Evolutionary conservation across 37 sponge, comb jelly and placozoan genomes (phyloP).

Genomic region (Geodia barretti): DNA sequence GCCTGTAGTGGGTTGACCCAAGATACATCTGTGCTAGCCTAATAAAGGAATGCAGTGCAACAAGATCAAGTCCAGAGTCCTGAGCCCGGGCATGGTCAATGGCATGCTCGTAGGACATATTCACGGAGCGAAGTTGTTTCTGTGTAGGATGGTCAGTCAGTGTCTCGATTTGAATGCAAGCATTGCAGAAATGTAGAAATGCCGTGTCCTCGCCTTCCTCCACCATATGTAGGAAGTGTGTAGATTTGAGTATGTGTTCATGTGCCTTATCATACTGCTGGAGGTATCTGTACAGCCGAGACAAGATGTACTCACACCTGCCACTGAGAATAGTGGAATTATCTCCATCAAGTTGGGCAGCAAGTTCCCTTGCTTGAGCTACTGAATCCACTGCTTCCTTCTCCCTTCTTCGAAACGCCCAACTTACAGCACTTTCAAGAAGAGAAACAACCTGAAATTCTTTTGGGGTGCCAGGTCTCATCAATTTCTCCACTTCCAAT

Average conservation of each 20-base stretch:
- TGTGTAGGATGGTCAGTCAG: neutral
- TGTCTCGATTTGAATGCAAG: constrained; percentile 9
- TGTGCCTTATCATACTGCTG: neutral
- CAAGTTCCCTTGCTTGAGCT: neutral
- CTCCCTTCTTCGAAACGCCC: neutral
- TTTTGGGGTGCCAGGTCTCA: neutral
- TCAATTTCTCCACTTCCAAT: neutral
- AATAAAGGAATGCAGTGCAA: constrained; percentile 1
- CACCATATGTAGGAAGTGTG: neutral
- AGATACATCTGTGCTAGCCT: constrained; percentile 18
- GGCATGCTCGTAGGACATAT: neutral
- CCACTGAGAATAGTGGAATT: constrained; percentile 4
- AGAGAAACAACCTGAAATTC: neutral
- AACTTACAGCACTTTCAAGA: neutral
- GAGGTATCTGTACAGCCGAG: neutral
- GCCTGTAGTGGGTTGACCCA: constrained; percentile 1
- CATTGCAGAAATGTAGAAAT: constrained; percentile 1
- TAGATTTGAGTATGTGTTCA: constrained; percentile 1
- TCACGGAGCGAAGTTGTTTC: neutral
- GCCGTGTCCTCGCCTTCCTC: constrained; percentile 7
- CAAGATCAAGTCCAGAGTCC: constrained; percentile 20
- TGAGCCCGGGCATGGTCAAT: neutral
- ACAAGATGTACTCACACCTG: constrained; percentile 2
- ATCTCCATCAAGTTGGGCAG: neutral
- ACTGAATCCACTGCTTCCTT: neutral